A percentile compares a stretch with the other conserved stretches of the same genome.
Evolutionary conservation across 2,888 invertebrate genomes (phyloP).

Genomic region (Scaptomyza polygonia): DNA sequence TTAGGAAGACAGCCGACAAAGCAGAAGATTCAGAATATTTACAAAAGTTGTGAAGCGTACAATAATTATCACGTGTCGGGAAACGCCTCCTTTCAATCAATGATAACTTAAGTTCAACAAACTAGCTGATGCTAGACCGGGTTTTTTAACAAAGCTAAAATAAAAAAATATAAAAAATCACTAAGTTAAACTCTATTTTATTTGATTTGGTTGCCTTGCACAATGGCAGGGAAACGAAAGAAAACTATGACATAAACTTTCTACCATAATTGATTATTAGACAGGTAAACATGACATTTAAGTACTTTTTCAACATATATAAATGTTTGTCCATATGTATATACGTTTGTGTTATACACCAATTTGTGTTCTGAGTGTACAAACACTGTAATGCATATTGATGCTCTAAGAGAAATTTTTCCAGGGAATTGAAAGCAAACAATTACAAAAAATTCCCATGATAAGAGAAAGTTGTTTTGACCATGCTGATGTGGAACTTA

Average conservation of each 20-base stretch:
- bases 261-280: neutral
- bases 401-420: slow-evolving; percentile 37
- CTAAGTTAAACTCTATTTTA: neutral
- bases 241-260: neutral
- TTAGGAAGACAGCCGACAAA: neutral
- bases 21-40: neutral
- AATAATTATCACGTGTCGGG: neutral
- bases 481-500: neutral
- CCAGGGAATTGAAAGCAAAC: slow-evolving; percentile 26
- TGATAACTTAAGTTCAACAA: neutral
- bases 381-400: slow-evolving; percentile 32
- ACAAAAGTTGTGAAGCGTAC: neutral
- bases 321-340: neutral
- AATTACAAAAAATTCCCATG: slow-evolving; percentile 9
- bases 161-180: neutral
- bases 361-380: slow-evolving; percentile 28
- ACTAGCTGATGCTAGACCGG: neutral
- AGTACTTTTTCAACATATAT: neutral
- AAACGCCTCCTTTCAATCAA: neutral
- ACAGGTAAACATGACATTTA: neutral
- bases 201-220: neutral
- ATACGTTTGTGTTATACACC: neutral
- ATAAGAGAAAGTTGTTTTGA: slow-evolving; percentile 10
- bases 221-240: neutral
- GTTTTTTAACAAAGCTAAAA: neutral